Evolutionary conservation across 2,888 invertebrate species (phyloP).

Genomic region (Rotaria macrura): DNA sequence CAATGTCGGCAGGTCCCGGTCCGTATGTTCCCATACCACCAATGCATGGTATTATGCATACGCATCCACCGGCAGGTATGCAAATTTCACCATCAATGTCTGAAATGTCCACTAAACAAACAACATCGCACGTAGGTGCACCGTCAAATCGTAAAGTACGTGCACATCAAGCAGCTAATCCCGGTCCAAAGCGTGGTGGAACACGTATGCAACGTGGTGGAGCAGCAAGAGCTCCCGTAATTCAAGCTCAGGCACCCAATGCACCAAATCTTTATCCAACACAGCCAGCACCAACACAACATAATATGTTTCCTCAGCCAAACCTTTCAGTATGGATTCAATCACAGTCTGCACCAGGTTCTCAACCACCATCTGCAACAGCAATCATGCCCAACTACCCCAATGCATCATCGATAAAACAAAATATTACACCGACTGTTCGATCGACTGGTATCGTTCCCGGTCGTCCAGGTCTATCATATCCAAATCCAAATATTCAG

Average conservation of each 20-base stretch:
- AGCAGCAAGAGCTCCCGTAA: background rate
- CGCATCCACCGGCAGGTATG: background rate
- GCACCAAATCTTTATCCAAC: background rate
- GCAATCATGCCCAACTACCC: background rate
- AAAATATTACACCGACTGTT: background rate
- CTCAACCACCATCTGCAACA: background rate
- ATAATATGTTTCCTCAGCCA: background rate
- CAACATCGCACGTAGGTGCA: background rate
- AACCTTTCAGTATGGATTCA: background rate
- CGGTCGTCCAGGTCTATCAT: background rate
- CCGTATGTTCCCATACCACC: background rate
- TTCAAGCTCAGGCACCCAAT: background rate
- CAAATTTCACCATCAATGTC: background rate
- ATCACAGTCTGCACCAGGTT: background rate
- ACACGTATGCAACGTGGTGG: background rate
- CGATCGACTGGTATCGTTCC: background rate
- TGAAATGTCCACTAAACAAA: background rate
- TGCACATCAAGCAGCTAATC: background rate
- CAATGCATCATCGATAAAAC: background rate
- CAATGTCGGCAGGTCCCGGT: background rate
- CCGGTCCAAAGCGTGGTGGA: background rate
- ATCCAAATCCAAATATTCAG: background rate
- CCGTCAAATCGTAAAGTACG: background rate
- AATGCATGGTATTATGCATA: background rate
- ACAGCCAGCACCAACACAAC: background rate